Conservation (phyloP, 2,113 vertebrate genomes). For the Corythoichthys haematopterus region DNA sequence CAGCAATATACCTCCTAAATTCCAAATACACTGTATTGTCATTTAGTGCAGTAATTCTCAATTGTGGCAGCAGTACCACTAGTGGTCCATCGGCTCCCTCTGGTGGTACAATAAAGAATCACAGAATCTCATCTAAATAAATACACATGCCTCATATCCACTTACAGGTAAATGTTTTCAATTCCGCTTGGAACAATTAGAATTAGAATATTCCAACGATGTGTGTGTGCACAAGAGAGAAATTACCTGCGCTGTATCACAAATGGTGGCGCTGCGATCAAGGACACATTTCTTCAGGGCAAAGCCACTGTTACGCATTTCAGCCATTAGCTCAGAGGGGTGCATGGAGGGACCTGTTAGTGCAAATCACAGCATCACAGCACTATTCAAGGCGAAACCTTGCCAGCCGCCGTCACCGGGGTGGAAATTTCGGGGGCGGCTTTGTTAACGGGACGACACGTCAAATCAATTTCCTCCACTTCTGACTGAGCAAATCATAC, state of each 20-base stretch:
- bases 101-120: background rate
- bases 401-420: slow-evolving; percentile 86
- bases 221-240: slow-evolving; percentile 29
- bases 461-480: slow-evolving; percentile 98
- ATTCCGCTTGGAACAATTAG: no score
- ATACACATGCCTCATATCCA: background rate
- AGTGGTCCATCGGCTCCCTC: background rate
- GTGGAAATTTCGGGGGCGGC: slow-evolving; percentile 87
- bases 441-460: slow-evolving; percentile 98
- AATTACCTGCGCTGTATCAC: slow-evolving; percentile 98
- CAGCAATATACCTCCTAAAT: background rate
- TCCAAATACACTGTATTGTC: background rate
- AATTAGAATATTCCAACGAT: no score
- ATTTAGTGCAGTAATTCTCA: background rate
- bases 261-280: slow-evolving; percentile 91
- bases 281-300: slow-evolving; percentile 99
- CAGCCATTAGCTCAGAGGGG: slow-evolving; percentile 99
- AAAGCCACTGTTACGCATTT: slow-evolving; percentile 99
- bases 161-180: no score
- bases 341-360: slow-evolving; percentile 99
- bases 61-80: background rate
- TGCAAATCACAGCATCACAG: slow-evolving; percentile 94
- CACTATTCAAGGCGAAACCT: slow-evolving; percentile 85
- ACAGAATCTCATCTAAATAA: background rate
- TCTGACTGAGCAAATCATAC: slow-evolving; percentile 98